phyloP scores from a whole-genome alignment of 2,888 invertebrate genomes.

The Neocrepidodera transversa region DNA sequence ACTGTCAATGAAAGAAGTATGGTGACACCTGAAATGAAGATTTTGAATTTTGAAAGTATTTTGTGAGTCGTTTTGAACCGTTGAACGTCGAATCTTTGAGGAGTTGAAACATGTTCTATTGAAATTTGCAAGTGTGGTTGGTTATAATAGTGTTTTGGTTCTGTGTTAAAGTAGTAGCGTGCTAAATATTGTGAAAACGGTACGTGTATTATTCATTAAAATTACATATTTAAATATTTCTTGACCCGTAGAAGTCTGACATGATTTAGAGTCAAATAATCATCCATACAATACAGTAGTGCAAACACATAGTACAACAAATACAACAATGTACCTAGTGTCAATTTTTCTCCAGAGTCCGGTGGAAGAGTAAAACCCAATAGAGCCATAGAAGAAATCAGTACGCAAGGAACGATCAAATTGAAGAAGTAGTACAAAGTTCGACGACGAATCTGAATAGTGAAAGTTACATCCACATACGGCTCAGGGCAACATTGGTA shows the following conservation, averaged over 20 bases:
- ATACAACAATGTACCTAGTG: conserved; percentile 75
- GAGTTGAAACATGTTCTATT: too few species aligned
- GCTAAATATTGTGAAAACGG: not conserved
- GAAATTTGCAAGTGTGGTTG: not conserved
- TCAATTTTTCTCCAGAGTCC: conserved; percentile 96
- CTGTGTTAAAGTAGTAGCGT: conserved; percentile 4
- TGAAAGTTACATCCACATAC: conserved; percentile 95
- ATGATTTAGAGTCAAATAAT: too few species aligned
- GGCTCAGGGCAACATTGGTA: conserved; percentile 95
- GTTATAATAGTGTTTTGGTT: not conserved
- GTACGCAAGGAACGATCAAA: conserved; percentile 97
- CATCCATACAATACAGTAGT: conserved; percentile 52
- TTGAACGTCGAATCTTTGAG: conserved; percentile 36
- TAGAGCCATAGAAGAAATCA: conserved; percentile 98
- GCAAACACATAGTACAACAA: conserved; percentile 48
- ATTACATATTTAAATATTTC: not conserved
- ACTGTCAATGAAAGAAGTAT: conserved; percentile 97
- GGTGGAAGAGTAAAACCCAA: conserved; percentile 98
- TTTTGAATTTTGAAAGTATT: conserved; percentile 59
- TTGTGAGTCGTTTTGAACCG: conserved; percentile 42
- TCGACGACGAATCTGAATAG: conserved; percentile 93
- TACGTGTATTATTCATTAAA: not conserved
- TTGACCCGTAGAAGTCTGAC: too few species aligned
- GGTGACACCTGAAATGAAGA: conserved; percentile 84
- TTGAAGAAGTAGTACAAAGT: conserved; percentile 99